These are phyloP conservation scores for Parthenolecanium corni DNA, from an alignment of 2,888 invertebrate genomes.

Conservation along the genomic window DNA sequence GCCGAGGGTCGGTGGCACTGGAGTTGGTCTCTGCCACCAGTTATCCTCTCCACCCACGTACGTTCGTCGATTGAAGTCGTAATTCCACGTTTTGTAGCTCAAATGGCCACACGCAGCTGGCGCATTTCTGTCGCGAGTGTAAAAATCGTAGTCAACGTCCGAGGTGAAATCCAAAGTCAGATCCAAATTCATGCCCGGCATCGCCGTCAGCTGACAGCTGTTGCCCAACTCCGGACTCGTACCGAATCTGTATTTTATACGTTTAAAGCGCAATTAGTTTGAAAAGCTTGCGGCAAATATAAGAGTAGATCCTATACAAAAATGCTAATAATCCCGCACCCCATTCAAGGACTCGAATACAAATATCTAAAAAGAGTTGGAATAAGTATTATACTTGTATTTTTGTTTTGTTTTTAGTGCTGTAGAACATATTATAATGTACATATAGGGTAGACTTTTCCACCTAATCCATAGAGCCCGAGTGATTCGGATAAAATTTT, in stretches of 20 bases:
- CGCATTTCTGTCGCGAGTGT: constrained; percentile 62
- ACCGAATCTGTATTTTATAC: constrained; percentile 53
- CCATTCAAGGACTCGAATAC: neutral
- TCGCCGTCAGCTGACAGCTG: constrained; percentile 62
- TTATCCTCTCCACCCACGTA: constrained; percentile 29
- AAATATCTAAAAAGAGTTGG: too few relatives aligned
- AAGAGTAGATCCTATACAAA: neutral
- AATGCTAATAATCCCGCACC: too few relatives aligned
- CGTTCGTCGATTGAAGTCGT: constrained; percentile 19
- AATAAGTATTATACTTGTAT: too few relatives aligned
- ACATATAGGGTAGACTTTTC: too few relatives aligned
- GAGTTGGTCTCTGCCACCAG: constrained; percentile 4
- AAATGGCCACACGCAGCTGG: constrained; percentile 34
- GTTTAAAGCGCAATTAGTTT: constrained; percentile 13
- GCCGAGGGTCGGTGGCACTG: neutral
- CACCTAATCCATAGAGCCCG: too few relatives aligned
- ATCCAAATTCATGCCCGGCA: constrained; percentile 58
- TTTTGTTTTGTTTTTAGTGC: too few relatives aligned
- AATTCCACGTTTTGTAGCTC: constrained; percentile 20
- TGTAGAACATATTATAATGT: too few relatives aligned
- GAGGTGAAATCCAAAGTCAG: constrained; percentile 50
- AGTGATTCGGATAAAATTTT: too few relatives aligned
- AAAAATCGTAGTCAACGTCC: constrained; percentile 65
- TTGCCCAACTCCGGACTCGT: constrained; percentile 58
- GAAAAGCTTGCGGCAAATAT: neutral